Conservation (phyloP, 64 coral and sea anemone species). For the Stichodactyla mertensii region DNA sequence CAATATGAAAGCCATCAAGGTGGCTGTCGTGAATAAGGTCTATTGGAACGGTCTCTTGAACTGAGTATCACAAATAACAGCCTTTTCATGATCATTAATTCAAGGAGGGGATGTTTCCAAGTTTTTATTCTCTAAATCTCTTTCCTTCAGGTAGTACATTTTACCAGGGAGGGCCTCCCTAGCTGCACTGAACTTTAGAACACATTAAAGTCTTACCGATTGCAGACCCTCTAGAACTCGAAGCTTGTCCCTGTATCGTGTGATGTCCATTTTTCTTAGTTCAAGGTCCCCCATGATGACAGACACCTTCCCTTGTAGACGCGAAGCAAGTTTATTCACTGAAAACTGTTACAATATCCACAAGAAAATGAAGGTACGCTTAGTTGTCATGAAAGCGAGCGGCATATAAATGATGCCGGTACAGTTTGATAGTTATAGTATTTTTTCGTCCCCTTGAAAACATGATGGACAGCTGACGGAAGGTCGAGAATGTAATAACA, state of each 20-base stretch:
- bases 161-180: too few species aligned
- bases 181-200: too few species aligned
- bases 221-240: slow-evolving; percentile 20
- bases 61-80: too few species aligned
- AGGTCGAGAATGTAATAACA: neutral
- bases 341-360: slow-evolving; percentile 10
- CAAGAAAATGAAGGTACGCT: neutral
- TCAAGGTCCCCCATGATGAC: slow-evolving; percentile 18
- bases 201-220: slow-evolving; percentile 24
- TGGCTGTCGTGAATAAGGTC: too few species aligned
- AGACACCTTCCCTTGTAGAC: slow-evolving; percentile 23
- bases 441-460: neutral
- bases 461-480: neutral
- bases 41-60: too few species aligned
- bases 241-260: slow-evolving; percentile 31
- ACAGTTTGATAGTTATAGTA: neutral
- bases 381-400: neutral
- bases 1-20: too few species aligned
- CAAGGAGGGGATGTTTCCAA: too few species aligned
- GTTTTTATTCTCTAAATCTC: too few species aligned
- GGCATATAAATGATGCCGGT: too few species aligned
- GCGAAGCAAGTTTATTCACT: neutral
- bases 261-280: slow-evolving; percentile 23
- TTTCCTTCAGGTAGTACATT: too few species aligned
- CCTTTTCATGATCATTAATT: too few species aligned